These are phyloP conservation scores for Agonopterix alstromeriana DNA, from an alignment of 2,888 invertebrate species.

Conservation along the genomic window DNA sequence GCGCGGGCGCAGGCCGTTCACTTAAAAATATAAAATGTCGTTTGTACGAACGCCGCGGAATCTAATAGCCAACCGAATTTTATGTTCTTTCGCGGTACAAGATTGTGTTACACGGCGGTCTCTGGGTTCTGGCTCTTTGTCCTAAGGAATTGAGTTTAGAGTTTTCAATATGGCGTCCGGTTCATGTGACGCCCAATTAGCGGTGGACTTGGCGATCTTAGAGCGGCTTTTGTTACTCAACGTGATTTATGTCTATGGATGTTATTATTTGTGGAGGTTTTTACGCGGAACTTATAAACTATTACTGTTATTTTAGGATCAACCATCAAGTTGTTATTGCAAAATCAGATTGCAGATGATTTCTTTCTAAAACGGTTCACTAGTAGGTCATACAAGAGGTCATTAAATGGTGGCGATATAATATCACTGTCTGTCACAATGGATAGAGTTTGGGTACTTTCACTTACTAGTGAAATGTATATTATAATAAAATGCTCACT, in stretches of 20 bases:
- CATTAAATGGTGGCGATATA: too few relatives aligned
- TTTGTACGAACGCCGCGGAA: conserved; percentile 42
- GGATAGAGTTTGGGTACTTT: too few relatives aligned
- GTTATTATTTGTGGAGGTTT: background rate
- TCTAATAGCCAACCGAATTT: conserved; percentile 56
- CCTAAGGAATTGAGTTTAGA: conserved; percentile 31
- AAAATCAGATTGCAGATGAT: too few relatives aligned
- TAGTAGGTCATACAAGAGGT: too few relatives aligned
- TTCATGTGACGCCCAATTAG: conserved; percentile 37
- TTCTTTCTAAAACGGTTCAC: too few relatives aligned
- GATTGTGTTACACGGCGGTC: conserved; percentile 52
- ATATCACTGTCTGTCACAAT: too few relatives aligned
- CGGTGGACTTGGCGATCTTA: conserved; percentile 32
- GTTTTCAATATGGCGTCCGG: conserved; percentile 33
- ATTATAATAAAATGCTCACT: too few relatives aligned
- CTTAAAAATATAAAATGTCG: conserved; percentile 47
- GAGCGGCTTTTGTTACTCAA: conserved; percentile 48
- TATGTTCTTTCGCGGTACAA: conserved; percentile 66
- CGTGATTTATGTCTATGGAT: conserved; percentile 56
- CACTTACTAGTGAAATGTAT: too few relatives aligned
- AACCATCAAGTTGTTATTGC: too few relatives aligned
- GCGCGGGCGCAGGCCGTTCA: conserved; percentile 38
- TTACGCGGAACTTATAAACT: too few relatives aligned
- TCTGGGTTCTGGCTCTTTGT: conserved; percentile 39
- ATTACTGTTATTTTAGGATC: too few relatives aligned